These are phyloP conservation scores for Leptestheria dahalacensis DNA, from an alignment of 1,140 invertebrate species.

Conservation along the genomic window DNA sequence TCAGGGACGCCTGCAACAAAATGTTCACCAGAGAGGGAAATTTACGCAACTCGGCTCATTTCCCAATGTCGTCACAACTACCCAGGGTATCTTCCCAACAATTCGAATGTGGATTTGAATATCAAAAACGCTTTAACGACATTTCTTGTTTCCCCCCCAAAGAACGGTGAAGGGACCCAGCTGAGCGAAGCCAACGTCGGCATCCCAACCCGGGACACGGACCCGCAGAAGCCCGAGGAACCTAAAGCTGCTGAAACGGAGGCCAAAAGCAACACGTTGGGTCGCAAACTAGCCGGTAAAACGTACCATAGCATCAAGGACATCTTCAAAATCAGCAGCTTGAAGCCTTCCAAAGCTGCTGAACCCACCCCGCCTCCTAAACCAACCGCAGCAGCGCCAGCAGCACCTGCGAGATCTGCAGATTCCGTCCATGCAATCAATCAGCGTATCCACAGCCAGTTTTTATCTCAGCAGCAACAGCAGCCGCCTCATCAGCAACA, in stretches of 20 bases:
- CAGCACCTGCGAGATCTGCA: constrained; percentile 6
- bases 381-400: not conserved
- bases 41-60: constrained; percentile 8
- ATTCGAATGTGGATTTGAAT: too few relatives aligned
- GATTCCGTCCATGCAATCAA: constrained; percentile 9
- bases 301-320: constrained; percentile 71
- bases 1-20: constrained; percentile 15
- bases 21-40: constrained; percentile 12
- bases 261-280: constrained; percentile 18
- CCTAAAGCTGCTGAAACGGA: not conserved
- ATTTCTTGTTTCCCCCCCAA: too few relatives aligned
- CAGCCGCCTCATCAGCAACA: constrained; percentile 5
- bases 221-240: not conserved
- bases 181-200: not conserved
- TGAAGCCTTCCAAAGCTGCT: constrained; percentile 37
- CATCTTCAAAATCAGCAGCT: constrained; percentile 59
- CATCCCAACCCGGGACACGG: not conserved
- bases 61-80: constrained; percentile 5
- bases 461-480: constrained; percentile 6
- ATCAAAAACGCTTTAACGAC: too few relatives aligned
- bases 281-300: constrained; percentile 33
- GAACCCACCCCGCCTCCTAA: constrained; percentile 18
- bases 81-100: constrained; percentile 10
- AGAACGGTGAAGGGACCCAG: too few relatives aligned
- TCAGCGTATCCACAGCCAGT: constrained; percentile 7